Evolutionary conservation across 1,140 invertebrate genomes (phyloP).

Genomic region (Micrasema longulum): DNA sequence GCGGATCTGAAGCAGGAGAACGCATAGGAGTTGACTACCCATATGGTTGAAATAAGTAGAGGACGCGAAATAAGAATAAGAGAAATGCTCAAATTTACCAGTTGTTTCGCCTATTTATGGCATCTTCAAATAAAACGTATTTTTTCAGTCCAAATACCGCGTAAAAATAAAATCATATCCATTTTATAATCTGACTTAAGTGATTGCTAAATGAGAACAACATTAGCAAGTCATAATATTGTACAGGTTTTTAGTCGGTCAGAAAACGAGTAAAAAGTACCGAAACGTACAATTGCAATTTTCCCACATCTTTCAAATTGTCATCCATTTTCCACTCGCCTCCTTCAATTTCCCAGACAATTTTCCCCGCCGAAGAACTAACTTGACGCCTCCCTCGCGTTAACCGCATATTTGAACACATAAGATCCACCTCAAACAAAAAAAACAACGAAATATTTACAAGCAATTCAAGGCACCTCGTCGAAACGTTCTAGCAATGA

Average conservation of each 20-base stretch:
- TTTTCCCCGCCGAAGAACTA: constrained; percentile 4
- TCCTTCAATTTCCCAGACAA: not conserved
- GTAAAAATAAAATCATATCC: not conserved
- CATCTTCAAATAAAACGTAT: too few species aligned
- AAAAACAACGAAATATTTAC: constrained; percentile 6
- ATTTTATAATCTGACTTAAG: constrained; percentile 10
- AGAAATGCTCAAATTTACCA: too few species aligned
- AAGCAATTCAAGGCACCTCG: not conserved
- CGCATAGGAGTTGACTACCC: too few species aligned
- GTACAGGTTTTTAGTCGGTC: not conserved
- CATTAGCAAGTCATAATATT: constrained; percentile 27
- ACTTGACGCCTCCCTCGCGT: constrained; percentile 24
- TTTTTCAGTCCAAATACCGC: too few species aligned
- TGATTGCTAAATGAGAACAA: constrained; percentile 29
- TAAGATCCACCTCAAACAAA: constrained; percentile 3
- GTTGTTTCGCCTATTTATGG: too few species aligned
- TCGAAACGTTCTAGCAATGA: not conserved
- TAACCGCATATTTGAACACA: constrained; percentile 33
- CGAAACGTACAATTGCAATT: not conserved
- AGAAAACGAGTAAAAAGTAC: not conserved
- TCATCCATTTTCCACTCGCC: not conserved
- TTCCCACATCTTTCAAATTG: not conserved
- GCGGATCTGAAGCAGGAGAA: too few species aligned
- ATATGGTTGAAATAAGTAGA: too few species aligned
- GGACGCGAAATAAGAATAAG: too few species aligned